Evolutionary conservation across 2,888 invertebrate genomes (phyloP), one percentile per base, ranked within the genome.

Genomic region (Mimas tiliae): DNA sequence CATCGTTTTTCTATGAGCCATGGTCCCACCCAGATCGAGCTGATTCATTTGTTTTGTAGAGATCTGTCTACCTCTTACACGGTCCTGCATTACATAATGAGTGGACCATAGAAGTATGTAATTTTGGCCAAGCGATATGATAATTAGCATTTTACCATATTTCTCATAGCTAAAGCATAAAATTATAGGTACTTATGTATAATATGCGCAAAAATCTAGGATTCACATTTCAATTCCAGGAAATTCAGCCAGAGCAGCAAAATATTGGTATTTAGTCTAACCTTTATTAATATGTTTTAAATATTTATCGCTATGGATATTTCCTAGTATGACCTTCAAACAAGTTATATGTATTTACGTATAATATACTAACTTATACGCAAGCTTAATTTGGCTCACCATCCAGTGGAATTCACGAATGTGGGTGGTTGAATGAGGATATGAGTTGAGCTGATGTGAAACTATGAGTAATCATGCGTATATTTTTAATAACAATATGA

Each of bases 351-450:
- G 42, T 58, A 6, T 58, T 19, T 55, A 16, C 11, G 16, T 55
- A 16, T 16, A 55, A 6, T 34, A 55, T 33, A 27, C 27, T 27
- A 27, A 27, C 27, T 14, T 16, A 16, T 12, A 19, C 19, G 19
- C 12, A 19, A 16, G 58, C 16, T 58, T 58, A 38, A 16, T 9
- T 42, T 58, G 12, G 58, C 19, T 19, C 11, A n/a, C n/a, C 12
- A 1, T 19, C 16, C 55, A 55, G 21, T 8, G 38, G 58, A 58
- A 58, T 58, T 38, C 19, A 19, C 12, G 19, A 42, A 7, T 42
- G 58, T 58, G 58, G 58, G 58, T 58, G 58, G 58, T n/a, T 11
- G 42, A 58, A 42, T 58, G 38, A 58, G 38, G 58, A 38, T 38
- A 55, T 34, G 34, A 38, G 55, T 16, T 53, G 8, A 53, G 38